Evolutionary conservation across 2,888 invertebrate genomes (phyloP).

Genomic region (Acrobasis repandana): DNA sequence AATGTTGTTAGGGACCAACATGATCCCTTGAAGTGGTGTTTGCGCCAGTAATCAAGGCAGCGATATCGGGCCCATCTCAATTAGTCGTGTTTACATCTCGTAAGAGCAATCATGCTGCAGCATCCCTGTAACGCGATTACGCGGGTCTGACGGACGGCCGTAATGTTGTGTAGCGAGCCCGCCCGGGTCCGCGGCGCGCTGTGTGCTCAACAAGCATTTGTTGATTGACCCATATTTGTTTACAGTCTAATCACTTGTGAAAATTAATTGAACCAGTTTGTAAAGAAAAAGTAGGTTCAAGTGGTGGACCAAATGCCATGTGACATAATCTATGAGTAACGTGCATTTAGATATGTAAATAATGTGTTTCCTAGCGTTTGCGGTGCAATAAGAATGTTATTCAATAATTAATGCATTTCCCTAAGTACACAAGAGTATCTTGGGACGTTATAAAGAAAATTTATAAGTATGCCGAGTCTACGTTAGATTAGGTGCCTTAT

Average conservation of each 20-base stretch:
- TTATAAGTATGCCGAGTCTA: too few species aligned
- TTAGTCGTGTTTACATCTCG: conserved; percentile 14
- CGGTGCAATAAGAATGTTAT: too few species aligned
- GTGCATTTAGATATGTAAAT: too few species aligned
- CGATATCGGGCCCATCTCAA: conserved; percentile 16
- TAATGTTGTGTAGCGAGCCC: neutral
- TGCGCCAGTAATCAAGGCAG: neutral
- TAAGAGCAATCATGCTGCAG: conserved; percentile 5
- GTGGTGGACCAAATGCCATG: too few species aligned
- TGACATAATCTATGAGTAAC: too few species aligned
- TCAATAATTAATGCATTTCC: too few species aligned
- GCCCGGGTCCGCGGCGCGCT: neutral
- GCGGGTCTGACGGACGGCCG: conserved; percentile 1
- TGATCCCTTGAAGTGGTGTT: conserved; percentile 6
- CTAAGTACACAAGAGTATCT: too few species aligned
- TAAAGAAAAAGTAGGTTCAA: too few species aligned
- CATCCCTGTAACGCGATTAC: conserved; percentile 15
- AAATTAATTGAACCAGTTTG: too few species aligned
- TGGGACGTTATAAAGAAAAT: too few species aligned
- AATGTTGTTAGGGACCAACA: neutral
- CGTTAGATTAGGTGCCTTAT: too few species aligned
- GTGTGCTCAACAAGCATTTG: neutral
- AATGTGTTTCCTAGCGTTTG: too few species aligned
- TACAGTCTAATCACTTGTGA: neutral
- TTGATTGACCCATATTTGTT: neutral